A percentile compares a stretch with the other conserved stretches of the same genome.
phyloP scores from a whole-genome alignment of 2,888 invertebrate species.

The Noctua comes region DNA sequence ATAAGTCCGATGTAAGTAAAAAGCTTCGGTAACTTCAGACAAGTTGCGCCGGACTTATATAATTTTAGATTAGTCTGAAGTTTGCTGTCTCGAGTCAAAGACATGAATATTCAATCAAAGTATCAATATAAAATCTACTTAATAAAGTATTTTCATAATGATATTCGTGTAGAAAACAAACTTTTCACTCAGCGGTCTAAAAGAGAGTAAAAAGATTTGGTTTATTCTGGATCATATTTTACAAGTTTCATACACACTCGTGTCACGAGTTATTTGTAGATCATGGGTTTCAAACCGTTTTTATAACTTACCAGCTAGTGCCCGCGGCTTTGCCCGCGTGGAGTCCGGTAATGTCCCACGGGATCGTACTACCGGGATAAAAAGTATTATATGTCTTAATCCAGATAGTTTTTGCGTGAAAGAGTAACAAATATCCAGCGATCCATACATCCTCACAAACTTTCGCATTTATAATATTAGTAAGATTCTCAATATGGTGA shows the following conservation, averaged over 20 bases:
- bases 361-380: too few species aligned
- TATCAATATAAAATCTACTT: constrained; percentile 40
- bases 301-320: background rate
- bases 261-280: background rate
- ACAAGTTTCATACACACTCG: background rate
- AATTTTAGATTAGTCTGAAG: constrained; percentile 51
- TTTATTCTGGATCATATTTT: background rate
- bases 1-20: constrained; percentile 28
- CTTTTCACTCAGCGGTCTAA: constrained; percentile 19
- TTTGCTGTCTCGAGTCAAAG: constrained; percentile 33
- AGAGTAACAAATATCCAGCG: too few species aligned
- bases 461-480: too few species aligned
- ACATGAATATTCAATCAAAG: constrained; percentile 61
- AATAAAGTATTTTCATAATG: constrained; percentile 39
- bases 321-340: background rate
- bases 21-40: constrained; percentile 36
- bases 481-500: background rate
- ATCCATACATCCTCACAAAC: too few species aligned
- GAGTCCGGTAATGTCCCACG: too few species aligned
- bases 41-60: constrained; percentile 32
- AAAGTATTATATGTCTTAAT: too few species aligned
- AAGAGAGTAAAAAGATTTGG: constrained; percentile 4
- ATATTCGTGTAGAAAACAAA: constrained; percentile 30
- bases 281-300: background rate
- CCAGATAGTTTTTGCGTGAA: too few species aligned